phyloP scores from a whole-genome alignment of 1,140 invertebrate species.

The Drosophila rhopaloa region DNA sequence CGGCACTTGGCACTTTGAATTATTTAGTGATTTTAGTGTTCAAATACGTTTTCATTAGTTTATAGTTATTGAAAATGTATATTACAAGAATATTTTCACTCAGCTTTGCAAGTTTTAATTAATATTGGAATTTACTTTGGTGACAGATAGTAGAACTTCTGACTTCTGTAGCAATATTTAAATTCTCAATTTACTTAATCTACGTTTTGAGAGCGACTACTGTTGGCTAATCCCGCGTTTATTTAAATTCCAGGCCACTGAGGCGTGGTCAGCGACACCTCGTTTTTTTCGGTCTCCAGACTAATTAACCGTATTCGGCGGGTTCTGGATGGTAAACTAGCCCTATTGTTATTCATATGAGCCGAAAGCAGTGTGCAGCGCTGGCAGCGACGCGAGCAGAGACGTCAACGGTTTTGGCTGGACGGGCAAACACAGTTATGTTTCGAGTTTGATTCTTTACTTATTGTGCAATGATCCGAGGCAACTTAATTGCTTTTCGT shows the following conservation, averaged over 20 bases:
- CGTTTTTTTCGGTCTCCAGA: slow-evolving; percentile 14
- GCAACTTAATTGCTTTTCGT: slow-evolving; percentile 82
- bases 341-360: slow-evolving; percentile 38
- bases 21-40: too few species aligned
- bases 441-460: slow-evolving; percentile 74
- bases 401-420: slow-evolving; percentile 50
- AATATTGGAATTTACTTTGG: too few species aligned
- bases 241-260: slow-evolving; percentile 3
- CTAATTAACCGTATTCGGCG: slow-evolving; percentile 36
- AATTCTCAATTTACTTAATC: too few species aligned
- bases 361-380: slow-evolving; percentile 41
- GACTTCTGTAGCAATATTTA: too few species aligned
- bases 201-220: neutral
- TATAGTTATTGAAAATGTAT: too few species aligned
- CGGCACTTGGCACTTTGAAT: neutral
- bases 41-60: neutral
- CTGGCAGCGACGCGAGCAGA: slow-evolving; percentile 14
- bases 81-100: too few species aligned
- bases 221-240: slow-evolving; percentile 1
- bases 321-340: slow-evolving; percentile 6
- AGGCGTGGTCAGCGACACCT: slow-evolving; percentile 42
- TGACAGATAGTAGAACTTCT: too few species aligned
- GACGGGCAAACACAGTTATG: slow-evolving; percentile 80
- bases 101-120: too few species aligned
- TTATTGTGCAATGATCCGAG: slow-evolving; percentile 83